Base-by-base conservation (phyloP, 2,888 invertebrate genomes). In the Drosophila ustulata region DNA sequence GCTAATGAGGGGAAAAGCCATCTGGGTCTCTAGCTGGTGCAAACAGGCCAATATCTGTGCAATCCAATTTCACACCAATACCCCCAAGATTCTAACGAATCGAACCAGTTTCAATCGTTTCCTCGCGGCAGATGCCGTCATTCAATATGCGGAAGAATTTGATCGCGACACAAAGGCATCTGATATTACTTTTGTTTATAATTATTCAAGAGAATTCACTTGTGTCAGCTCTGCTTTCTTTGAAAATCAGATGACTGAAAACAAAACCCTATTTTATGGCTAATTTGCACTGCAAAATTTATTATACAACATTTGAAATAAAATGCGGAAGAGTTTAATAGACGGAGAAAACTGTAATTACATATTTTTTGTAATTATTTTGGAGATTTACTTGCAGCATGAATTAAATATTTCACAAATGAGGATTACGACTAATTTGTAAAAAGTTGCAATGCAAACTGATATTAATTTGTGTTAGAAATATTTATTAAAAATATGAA, bases 1-100 rank as follows among this genome's bases (percentile, higher is more conserved):
- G 65, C 58, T 73, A 73, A 73, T 63, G 55, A 56, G 47, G n/a
- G 9, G 13, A 39, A 66, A 49, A 64, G 26, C 45, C 50, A 41
- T 32, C 13, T 7, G 32, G 18, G 18, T 18, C 18, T 18, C 18
- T 37, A 46, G 52, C 62, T n/a, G 23, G 37, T 37, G 18, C 9
- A 34, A 7, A 46, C 70, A 56, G 61, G 5, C 49, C 39, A 43
- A 61, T 23, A 47, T 46, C 39, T 3, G 11, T 41, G 4, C 4
- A 9, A 59, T 64, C 46, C 37, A 13, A 64, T 23, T 50, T 18
- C 34, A 18, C 5, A 39, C 2, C n/a, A 49, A 18, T 47, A 11
- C 28, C 41, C 28, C 41, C 30, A n/a, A 43, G 9, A 43, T n/a
- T 30, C 39, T 7, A 18, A 23, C 43, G 28, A 53, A 43, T 25